Evolutionary conservation across 92 coral and sea anemone genomes (phyloP).

Genomic region (Anthopleura xanthogrammica): DNA sequence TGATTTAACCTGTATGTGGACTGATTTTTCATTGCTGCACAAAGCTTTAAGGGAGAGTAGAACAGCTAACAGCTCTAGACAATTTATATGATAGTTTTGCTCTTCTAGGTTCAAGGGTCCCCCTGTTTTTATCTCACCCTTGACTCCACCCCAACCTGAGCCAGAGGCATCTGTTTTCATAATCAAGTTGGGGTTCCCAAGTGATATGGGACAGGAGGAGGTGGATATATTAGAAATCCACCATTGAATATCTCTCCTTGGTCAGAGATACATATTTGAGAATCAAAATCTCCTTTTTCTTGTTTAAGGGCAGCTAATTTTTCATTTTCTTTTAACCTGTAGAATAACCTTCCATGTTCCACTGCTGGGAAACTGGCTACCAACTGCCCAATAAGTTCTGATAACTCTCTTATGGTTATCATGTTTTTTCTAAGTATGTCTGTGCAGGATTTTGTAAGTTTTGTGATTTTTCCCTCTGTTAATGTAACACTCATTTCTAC

Average conservation of each 20-base stretch:
- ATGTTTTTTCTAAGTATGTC: background rate
- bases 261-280: background rate
- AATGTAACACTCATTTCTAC: conserved; percentile 9
- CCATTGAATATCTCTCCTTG: conserved; percentile 1
- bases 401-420: conserved; percentile 9
- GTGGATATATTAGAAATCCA: conserved; percentile 1
- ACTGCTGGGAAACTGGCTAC: conserved; percentile 20
- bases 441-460: conserved; percentile 18
- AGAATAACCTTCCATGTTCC: conserved; percentile 8
- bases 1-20: conserved; percentile 1
- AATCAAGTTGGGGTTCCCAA: background rate
- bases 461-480: conserved; percentile 20
- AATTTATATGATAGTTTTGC: background rate
- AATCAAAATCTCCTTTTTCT: conserved; percentile 7
- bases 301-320: conserved; percentile 1
- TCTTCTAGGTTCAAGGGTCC: background rate
- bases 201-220: conserved; percentile 20
- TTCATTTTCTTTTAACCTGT: background rate
- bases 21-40: background rate
- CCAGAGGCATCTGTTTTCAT: conserved; percentile 18
- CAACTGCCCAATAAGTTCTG: conserved; percentile 12
- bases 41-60: background rate
- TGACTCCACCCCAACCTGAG: conserved; percentile 26
- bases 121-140: background rate
- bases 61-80: conserved; percentile 10